A percentile compares a stretch with the other conserved stretches of the same genome.
Conservation (phyloP, 2,888 invertebrate genomes). For the Meganola albula region DNA sequence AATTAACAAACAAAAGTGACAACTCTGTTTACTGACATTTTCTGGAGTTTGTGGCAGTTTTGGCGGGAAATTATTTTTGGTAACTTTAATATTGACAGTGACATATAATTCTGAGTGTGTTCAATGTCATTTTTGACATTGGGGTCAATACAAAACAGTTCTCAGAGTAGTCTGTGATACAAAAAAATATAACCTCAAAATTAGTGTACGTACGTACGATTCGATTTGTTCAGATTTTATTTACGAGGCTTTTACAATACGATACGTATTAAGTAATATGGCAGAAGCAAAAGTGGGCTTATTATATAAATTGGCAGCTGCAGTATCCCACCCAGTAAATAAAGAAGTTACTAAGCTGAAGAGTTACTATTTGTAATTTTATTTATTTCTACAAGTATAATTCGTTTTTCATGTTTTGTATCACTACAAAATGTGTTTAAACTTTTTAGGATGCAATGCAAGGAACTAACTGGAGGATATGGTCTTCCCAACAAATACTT, state of each 20-base stretch:
- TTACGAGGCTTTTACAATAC: too few species aligned
- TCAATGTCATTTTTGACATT: too few species aligned
- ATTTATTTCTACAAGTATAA: not conserved
- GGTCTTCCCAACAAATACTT: conserved; percentile 56
- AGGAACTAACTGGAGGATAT: conserved; percentile 44
- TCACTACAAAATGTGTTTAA: not conserved
- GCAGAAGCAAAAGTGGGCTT: conserved; percentile 50
- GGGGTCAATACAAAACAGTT: too few species aligned
- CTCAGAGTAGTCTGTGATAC: too few species aligned
- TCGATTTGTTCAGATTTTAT: too few species aligned
- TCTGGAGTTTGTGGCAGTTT: too few species aligned
- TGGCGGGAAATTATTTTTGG: conserved; percentile 20
- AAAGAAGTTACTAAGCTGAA: conserved; percentile 36
- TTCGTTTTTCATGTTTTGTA: not conserved
- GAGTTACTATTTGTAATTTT: conserved; percentile 63
- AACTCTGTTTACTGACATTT: too few species aligned
- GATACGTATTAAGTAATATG: conserved; percentile 33
- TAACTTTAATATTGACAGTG: too few species aligned
- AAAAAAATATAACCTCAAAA: too few species aligned
- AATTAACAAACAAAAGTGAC: not conserved
- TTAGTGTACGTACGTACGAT: too few species aligned
- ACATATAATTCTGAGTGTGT: too few species aligned
- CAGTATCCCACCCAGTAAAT: conserved; percentile 27
- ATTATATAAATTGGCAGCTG: conserved; percentile 46
- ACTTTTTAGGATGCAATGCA: conserved; percentile 53